Conservation (phyloP, 2,113 vertebrate genomes). For the Colius striatus region DNA sequence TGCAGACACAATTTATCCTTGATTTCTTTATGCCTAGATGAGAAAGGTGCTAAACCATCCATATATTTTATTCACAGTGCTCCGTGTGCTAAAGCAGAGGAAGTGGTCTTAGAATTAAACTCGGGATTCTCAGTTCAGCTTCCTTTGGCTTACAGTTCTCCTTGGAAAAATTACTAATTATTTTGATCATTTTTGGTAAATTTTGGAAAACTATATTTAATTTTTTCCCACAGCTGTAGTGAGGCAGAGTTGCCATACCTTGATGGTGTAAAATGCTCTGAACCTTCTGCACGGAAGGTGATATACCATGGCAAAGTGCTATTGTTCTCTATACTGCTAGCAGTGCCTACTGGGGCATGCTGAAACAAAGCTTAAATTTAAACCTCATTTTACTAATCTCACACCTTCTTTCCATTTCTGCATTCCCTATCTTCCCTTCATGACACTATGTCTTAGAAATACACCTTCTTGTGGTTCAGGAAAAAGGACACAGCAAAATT, state of each 20-base stretch:
- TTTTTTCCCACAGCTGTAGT: background rate
- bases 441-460: background rate
- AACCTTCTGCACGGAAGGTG: background rate
- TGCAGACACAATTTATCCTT: background rate
- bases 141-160: background rate
- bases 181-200: background rate
- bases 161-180: background rate
- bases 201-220: background rate
- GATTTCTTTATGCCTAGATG: background rate
- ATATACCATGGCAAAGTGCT: background rate
- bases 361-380: background rate
- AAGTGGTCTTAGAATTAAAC: background rate
- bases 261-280: background rate
- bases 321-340: background rate
- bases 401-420: background rate
- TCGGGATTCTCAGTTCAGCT: background rate
- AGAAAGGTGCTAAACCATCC: background rate
- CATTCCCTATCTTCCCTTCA: background rate
- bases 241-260: background rate
- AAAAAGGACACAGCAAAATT: background rate
- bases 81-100: background rate
- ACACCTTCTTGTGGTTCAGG: background rate
- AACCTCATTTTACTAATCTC: background rate
- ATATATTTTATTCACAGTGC: conserved; percentile 4
- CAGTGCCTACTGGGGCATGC: background rate